These are phyloP conservation scores for Emydocephalus ijimae DNA, from an alignment of 2,113 vertebrate genomes.

Conservation along the genomic window DNA sequence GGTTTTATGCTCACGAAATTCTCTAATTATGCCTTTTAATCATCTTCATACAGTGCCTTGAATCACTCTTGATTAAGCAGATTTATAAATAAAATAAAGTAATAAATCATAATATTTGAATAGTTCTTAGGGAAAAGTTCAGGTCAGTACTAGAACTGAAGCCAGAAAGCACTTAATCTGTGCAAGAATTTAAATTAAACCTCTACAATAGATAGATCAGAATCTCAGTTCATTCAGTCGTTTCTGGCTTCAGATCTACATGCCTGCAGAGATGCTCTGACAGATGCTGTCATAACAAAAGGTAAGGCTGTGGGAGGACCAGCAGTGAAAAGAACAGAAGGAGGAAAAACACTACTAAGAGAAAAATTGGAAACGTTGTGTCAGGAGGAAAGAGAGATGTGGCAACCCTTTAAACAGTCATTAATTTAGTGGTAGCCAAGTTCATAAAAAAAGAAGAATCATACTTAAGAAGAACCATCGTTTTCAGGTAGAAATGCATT, in stretches of 20 bases:
- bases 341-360: not conserved
- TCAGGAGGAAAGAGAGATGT: not conserved
- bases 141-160: not conserved
- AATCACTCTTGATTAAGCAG: not conserved
- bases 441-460: not conserved
- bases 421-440: not conserved
- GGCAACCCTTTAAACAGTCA: not conserved
- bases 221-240: not conserved
- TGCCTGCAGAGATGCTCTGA: not conserved
- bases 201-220: not conserved
- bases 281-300: not conserved
- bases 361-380: not conserved
- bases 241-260: no score
- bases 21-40: not conserved
- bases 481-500: not conserved
- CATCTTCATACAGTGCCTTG: not conserved
- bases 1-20: not conserved
- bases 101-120: not conserved
- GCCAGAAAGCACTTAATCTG: not conserved
- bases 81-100: not conserved
- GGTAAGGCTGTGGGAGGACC: not conserved
- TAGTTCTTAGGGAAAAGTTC: not conserved
- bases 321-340: not conserved
- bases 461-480: not conserved
- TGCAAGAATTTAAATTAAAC: not conserved